Evolutionary conservation across 2,888 invertebrate genomes (phyloP), one percentile per base, ranked within the genome.

Genomic region (Drosophila prolongata): DNA sequence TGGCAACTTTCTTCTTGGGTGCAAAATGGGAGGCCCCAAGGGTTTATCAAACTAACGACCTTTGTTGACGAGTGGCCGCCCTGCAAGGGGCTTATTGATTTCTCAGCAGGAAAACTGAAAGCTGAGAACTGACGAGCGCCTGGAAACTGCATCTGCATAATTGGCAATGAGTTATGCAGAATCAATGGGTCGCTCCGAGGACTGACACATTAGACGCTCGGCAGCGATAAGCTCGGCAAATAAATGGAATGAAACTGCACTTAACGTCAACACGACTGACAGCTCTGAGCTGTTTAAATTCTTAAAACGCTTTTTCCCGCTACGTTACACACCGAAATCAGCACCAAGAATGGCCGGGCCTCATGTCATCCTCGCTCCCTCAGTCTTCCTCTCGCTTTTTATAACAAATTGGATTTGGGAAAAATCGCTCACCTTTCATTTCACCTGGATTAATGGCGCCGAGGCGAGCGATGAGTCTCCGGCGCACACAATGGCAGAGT

Each of bases 381-480:
- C 73, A 49, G 67, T 57, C 59, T 47, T 44, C 10, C 42, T 54
- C 66, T 43, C 46, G 56, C 52, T 78, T 79, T 78, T 80, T 79
- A 77, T 80, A 86, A 79, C 87, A 86, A 83, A 83, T 83, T 83
- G 83, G 83, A 87, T 83, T 83, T 86, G 76, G 74, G 81, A 83
- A 86, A 83, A 83, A 83, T 80, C 79, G 87, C 81, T 83, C 83
- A 83, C 83, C 83, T 86, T 83, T 83, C 84, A 86, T 83, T 83
- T 83, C 84, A 79, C 74, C 56, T 76, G 87, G 83, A 83, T 83
- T 83, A 83, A 83, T 83, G 82, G 87, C 80, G 78, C 76, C 84
- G 87, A 72, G 62, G 86, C 70, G 74, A 76, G 57, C 70, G 54
- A 61, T 69, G 60, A 52, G 69, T 50, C 49, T 55, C 42, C 43